Conservation (phyloP, 2,888 invertebrate genomes). For the Cynaeus angustus region DNA sequence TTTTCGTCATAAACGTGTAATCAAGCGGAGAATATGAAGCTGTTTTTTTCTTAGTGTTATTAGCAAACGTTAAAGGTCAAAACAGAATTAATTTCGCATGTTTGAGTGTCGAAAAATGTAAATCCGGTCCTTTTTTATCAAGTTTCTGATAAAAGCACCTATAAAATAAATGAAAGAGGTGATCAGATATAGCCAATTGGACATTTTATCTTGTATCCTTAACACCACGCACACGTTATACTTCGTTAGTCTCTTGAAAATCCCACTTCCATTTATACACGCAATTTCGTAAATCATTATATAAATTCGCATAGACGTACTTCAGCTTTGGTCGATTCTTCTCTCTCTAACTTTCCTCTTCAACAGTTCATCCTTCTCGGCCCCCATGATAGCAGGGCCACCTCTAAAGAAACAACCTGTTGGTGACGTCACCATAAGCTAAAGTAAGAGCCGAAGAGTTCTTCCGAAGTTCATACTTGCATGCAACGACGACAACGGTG, state of each 20-base stretch:
- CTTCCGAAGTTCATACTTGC: conserved; percentile 23
- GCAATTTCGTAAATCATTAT: conserved; percentile 4
- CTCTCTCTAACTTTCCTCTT: neutral
- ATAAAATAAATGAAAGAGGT: conserved; percentile 1
- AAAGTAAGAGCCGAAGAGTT: conserved; percentile 31
- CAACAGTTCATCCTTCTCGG: conserved; percentile 43
- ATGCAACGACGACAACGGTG: conserved; percentile 7
- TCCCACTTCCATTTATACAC: neutral
- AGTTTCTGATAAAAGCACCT: neutral
- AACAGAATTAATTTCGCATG: neutral
- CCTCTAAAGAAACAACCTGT: conserved; percentile 67
- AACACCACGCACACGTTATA: conserved; percentile 2
- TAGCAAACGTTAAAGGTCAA: neutral
- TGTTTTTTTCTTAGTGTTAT: too few relatives aligned
- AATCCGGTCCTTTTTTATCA: neutral
- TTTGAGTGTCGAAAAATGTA: neutral
- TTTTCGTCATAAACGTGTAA: too few relatives aligned
- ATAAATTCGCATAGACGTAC: neutral
- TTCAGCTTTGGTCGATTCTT: conserved; percentile 1
- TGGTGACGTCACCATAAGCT: conserved; percentile 65
- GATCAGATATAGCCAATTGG: conserved; percentile 1
- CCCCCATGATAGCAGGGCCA: conserved; percentile 66
- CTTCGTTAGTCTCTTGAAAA: conserved; percentile 1
- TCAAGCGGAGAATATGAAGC: too few relatives aligned
- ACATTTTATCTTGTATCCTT: neutral